These are phyloP conservation scores for Papilio polyxenes DNA, from an alignment of 1,140 invertebrate species.

Conservation along the genomic window DNA sequence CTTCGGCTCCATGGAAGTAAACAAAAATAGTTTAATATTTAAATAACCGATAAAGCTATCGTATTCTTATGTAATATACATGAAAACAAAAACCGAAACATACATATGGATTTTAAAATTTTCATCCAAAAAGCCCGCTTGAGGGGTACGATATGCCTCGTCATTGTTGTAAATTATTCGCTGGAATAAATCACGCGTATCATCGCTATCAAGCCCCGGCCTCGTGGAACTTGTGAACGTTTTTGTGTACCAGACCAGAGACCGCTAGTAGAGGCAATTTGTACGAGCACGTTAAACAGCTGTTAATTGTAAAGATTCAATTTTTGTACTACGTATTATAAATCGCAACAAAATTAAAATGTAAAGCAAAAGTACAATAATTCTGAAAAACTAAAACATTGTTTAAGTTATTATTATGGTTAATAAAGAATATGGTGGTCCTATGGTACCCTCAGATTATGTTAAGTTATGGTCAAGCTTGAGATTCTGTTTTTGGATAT, in stretches of 20 bases:
- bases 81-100: slow-evolving; percentile 10
- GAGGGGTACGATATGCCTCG: background rate
- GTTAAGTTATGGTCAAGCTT: background rate
- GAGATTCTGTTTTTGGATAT: too few relatives aligned
- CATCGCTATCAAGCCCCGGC: slow-evolving; percentile 30
- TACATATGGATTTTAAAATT: slow-evolving; percentile 22
- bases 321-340: background rate
- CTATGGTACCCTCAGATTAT: background rate
- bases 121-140: slow-evolving; percentile 29
- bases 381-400: too few relatives aligned
- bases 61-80: slow-evolving; percentile 8
- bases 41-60: background rate
- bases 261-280: background rate
- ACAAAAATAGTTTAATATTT: slow-evolving; percentile 4
- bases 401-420: background rate
- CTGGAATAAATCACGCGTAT: slow-evolving; percentile 36
- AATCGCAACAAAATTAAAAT: background rate
- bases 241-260: slow-evolving; percentile 3
- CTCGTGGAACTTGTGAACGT: slow-evolving; percentile 13
- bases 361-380: background rate
- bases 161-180: slow-evolving; percentile 40
- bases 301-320: background rate
- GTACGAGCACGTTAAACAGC: background rate
- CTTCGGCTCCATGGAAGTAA: background rate
- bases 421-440: too few relatives aligned